Evolutionary conservation across 2,888 invertebrate species (phyloP), one percentile per base, ranked within the genome.

Genomic region (Cataglyphis rosenhaueri): DNA sequence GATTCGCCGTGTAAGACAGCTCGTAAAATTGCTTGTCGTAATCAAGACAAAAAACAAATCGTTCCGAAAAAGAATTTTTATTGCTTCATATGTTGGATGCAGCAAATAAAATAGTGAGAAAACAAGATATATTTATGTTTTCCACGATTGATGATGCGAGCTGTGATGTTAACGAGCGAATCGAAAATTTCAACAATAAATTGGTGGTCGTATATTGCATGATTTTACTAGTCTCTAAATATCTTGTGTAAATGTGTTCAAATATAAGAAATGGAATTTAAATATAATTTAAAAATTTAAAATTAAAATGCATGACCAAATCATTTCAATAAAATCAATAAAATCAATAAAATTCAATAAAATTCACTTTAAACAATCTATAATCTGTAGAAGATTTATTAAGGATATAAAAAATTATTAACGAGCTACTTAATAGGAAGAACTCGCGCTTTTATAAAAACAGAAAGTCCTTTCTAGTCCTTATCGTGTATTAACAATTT

Each of bases 401-500:
- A 21, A 61, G 21, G 4, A 25, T 44, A 10, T 35, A 64, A 1
- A 62, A 3, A 21, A 1, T 32, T 32, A 75, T 65, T 38, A 48
- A 32, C 15, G 15, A 44, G 48, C 61, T 41, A 25, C 15, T 4
- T 65, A 9, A 15, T 15, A 29, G n/a, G 18, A 29, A 65, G 12
- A 65, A 12, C 0, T 41, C 6, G 9, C 9, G 21, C 9, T 29
- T 12, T 32, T 59, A 44, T 12, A 35, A 6, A 57, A 52, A 3
- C 5, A 52, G 74, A 70, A 82, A 74, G 64, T 3, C 9, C 44
- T 66, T 5, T 25, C 1, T 18, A 48, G 66, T 18, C 61, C 78
- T 76, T 25, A 48, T 79, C 25, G 25, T 86, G 82, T 59, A 71
- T 84, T 78, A 82, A 78, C 82, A 87, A 38, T 75, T 73, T 75